These are phyloP conservation scores for Petrolisthes manimaculis DNA, from an alignment of 2,888 invertebrate genomes.

Conservation along the genomic window DNA sequence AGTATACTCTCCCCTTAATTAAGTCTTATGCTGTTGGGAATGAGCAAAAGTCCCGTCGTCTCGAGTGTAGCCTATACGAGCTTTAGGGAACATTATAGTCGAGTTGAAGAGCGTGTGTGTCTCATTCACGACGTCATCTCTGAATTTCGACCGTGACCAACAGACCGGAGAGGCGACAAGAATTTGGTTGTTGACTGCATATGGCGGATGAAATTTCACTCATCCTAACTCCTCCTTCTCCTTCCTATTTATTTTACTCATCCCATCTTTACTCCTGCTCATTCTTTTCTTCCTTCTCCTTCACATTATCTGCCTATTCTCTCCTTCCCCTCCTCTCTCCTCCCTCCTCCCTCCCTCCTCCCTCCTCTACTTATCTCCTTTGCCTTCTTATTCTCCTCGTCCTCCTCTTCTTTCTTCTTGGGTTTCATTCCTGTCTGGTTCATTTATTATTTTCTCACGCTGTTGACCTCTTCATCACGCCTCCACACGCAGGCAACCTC, in stretches of 20 bases:
- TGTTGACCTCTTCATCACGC: neutral
- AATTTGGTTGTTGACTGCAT: no score
- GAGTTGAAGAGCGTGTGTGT: no score
- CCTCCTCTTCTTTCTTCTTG: neutral
- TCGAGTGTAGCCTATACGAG: no score
- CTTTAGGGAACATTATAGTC: no score
- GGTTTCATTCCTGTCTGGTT: neutral
- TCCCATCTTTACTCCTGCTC: neutral
- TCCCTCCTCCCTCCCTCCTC: neutral
- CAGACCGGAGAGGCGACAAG: no score
- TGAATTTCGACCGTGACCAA: no score
- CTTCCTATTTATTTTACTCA: neutral
- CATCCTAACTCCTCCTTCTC: neutral
- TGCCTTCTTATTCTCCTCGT: neutral
- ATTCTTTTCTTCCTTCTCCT: neutral
- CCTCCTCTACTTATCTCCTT: neutral
- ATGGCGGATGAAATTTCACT: neutral
- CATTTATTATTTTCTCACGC: constrained; percentile 18
- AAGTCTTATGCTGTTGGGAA: no score
- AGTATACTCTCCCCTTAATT: no score
- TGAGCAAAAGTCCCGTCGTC: no score
- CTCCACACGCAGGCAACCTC: neutral
- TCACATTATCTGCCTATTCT: neutral
- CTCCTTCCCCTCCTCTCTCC: neutral
- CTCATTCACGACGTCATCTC: no score